Evolutionary conservation across 2,888 invertebrate species (phyloP).

Genomic region (Drosophila nigritarsus): DNA sequence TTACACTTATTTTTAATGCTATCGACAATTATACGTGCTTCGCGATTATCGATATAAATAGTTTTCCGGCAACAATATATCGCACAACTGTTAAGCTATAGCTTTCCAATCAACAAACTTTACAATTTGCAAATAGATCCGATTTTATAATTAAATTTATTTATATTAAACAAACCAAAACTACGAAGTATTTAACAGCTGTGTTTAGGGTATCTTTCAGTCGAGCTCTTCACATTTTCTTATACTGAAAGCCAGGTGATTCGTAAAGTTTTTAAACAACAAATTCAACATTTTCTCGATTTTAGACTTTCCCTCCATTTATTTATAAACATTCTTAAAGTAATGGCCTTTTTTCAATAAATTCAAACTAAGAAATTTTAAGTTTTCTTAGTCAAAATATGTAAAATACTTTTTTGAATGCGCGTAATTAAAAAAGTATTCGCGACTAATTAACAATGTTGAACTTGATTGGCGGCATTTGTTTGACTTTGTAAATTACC

Average conservation of each 20-base stretch:
- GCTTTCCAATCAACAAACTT: too few relatives aligned
- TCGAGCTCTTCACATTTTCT: background rate
- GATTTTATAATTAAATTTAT: too few relatives aligned
- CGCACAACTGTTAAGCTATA: background rate
- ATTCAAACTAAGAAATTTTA: background rate
- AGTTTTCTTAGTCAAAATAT: background rate
- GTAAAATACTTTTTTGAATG: background rate
- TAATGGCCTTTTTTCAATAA: background rate
- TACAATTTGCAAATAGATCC: too few relatives aligned
- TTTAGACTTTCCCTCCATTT: accelerated
- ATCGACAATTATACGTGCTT: too few relatives aligned
- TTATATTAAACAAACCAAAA: background rate
- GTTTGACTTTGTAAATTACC: conserved; percentile 59
- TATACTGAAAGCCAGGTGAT: accelerated
- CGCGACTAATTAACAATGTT: background rate
- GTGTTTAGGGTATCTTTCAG: background rate
- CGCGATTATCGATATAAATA: background rate
- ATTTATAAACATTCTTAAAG: background rate
- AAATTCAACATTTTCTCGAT: background rate
- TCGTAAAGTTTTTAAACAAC: background rate
- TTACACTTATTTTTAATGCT: background rate
- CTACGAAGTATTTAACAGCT: background rate
- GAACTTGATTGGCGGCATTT: background rate
- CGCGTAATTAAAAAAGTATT: background rate
- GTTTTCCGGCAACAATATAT: background rate